phyloP scores from a whole-genome alignment of 2,113 vertebrate genomes.

The Falcunculus frontatus region DNA sequence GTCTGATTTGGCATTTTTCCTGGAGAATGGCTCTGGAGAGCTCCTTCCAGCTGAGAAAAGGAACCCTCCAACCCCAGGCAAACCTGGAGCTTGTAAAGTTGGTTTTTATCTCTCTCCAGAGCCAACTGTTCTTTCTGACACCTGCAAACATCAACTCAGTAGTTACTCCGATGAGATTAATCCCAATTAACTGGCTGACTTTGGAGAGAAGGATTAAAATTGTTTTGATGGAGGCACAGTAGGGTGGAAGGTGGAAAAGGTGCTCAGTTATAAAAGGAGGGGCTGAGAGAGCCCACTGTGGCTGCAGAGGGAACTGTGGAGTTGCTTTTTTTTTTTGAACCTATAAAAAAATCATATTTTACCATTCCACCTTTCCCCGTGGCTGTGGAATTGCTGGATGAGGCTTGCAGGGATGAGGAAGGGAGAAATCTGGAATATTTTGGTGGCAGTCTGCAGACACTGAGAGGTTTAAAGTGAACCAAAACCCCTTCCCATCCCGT shows the following conservation, averaged over 20 bases:
- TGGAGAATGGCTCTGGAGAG: not conserved
- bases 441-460: not conserved
- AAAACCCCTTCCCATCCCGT: not conserved
- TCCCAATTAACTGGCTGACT: not conserved
- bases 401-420: not conserved
- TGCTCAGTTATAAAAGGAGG: not conserved
- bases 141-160: not conserved
- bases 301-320: not conserved
- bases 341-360: not conserved
- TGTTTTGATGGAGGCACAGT: not conserved
- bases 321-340: not conserved
- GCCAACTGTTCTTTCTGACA: not conserved
- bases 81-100: not conserved
- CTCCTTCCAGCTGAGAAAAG: not conserved
- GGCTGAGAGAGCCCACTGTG: not conserved
- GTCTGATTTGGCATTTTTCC: not conserved
- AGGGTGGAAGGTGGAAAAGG: not conserved
- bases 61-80: not conserved
- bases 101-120: not conserved
- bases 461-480: rapidly evolving
- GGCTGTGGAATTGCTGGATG: rapidly evolving
- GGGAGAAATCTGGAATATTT: not conserved
- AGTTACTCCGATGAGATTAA: not conserved
- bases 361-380: not conserved
- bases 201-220: not conserved